Percentiles rank a stretch among this genome's conserved stretches.
phyloP scores from a whole-genome alignment of 1,140 invertebrate genomes.

The Achroia grisella region DNA sequence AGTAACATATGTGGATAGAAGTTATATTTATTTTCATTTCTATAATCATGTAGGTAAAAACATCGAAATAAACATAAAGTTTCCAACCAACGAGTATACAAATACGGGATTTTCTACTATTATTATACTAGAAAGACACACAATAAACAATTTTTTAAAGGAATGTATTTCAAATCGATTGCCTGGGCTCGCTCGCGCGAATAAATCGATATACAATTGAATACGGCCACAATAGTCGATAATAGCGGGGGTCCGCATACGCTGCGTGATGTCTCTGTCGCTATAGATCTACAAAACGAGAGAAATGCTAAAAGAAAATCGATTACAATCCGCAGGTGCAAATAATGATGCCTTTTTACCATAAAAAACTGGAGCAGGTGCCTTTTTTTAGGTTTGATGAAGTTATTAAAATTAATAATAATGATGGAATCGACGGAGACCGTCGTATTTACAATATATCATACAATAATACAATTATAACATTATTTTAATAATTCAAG shows the following conservation, averaged over 20 bases:
- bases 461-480: too few species aligned
- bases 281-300: constrained; percentile 13
- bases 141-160: too few species aligned
- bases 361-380: constrained; percentile 32
- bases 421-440: background rate
- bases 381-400: constrained; percentile 15
- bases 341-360: constrained; percentile 39
- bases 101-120: constrained; percentile 16
- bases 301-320: constrained; percentile 38
- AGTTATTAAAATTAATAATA: constrained; percentile 23
- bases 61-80: too few species aligned
- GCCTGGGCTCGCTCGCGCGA: too few species aligned
- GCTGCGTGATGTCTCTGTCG: constrained; percentile 43
- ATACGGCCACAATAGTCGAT: constrained; percentile 13
- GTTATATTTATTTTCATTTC: too few species aligned
- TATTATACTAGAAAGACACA: background rate
- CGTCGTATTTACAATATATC: background rate
- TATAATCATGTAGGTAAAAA: too few species aligned
- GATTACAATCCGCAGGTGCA: constrained; percentile 62
- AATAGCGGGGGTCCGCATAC: constrained; percentile 43
- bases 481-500: too few species aligned
- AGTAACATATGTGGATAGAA: too few species aligned
- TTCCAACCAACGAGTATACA: too few species aligned
- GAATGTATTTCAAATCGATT: too few species aligned
- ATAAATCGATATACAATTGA: background rate